Evolutionary conservation across 2,888 invertebrate species (phyloP).

Genomic region (Drosophila merina): DNA sequence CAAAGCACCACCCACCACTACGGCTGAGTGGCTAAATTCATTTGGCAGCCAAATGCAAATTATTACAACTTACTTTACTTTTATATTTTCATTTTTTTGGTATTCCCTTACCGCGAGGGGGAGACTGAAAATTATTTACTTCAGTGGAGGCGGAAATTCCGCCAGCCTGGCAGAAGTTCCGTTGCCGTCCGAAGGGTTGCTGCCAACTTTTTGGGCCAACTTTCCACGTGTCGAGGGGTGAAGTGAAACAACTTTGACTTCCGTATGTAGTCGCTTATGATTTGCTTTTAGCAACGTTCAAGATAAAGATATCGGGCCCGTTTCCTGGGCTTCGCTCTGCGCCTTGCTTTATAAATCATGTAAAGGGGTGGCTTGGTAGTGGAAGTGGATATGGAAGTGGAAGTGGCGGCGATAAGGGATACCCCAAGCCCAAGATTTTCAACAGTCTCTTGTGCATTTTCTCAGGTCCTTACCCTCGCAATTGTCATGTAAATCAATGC

Average conservation of each 20-base stretch:
- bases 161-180: constrained; percentile 25
- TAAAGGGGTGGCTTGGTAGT: constrained; percentile 45
- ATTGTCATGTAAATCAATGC: constrained; percentile 75
- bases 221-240: constrained; percentile 41
- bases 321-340: constrained; percentile 39
- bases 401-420: constrained; percentile 44
- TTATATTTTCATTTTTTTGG: constrained; percentile 48
- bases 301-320: constrained; percentile 56
- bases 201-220: constrained; percentile 58
- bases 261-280: constrained; percentile 68
- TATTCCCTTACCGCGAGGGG: constrained; percentile 33
- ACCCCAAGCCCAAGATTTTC: constrained; percentile 24
- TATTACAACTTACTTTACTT: constrained; percentile 75
- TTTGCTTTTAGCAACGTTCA: constrained; percentile 62
- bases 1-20: constrained; percentile 25
- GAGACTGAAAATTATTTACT: constrained; percentile 69
- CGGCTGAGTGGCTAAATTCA: constrained; percentile 74
- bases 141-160: constrained; percentile 50
- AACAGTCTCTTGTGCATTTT: constrained; percentile 53
- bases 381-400: constrained; percentile 1
- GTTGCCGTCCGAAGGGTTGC: constrained; percentile 46
- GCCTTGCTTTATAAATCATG: constrained; percentile 51
- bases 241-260: constrained; percentile 49
- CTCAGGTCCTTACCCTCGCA: constrained; percentile 57
- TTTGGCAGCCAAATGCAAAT: constrained; percentile 78